Evolutionary conservation across 2,113 vertebrate species (phyloP).

Genomic region (Oryzias woworae): DNA sequence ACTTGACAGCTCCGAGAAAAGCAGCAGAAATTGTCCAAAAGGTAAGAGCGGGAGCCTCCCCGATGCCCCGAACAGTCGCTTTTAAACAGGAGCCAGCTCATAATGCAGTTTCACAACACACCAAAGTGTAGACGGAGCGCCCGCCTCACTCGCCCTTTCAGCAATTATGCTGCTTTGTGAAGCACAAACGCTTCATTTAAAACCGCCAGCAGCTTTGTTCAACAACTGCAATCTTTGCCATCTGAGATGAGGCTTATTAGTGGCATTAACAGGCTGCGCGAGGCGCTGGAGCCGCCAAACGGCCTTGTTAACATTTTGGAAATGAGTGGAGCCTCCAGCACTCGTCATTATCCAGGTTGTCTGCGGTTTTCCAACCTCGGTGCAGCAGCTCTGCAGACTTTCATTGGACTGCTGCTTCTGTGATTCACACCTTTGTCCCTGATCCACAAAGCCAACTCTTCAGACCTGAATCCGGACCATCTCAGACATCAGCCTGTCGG

Average conservation of each 20-base stretch:
- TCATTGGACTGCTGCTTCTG: conserved; percentile 45
- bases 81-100: conserved; percentile 46
- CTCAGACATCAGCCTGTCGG: conserved; percentile 14
- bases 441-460: conserved; percentile 20
- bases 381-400: conserved; percentile 57
- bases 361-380: conserved; percentile 31
- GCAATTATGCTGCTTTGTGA: conserved; percentile 66
- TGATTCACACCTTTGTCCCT: conserved; percentile 42
- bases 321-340: conserved; percentile 67
- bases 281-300: conserved; percentile 52
- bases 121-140: conserved; percentile 36
- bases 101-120: conserved; percentile 42
- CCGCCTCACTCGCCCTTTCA: conserved; percentile 58
- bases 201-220: conserved; percentile 61
- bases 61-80: conserved; percentile 34
- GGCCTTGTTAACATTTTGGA: conserved; percentile 74
- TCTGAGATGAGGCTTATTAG: conserved; percentile 70
- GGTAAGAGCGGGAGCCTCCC: conserved; percentile 33
- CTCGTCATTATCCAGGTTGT: conserved; percentile 65
- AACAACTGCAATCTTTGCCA: conserved; percentile 45
- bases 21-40: conserved; percentile 64
- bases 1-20: conserved; percentile 68
- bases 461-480: conserved; percentile 29
- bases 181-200: conserved; percentile 67
- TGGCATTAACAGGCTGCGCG: conserved; percentile 64